These are phyloP conservation scores for Drosophila pandora DNA, from an alignment of 1,140 invertebrate species.

Conservation along the genomic window DNA sequence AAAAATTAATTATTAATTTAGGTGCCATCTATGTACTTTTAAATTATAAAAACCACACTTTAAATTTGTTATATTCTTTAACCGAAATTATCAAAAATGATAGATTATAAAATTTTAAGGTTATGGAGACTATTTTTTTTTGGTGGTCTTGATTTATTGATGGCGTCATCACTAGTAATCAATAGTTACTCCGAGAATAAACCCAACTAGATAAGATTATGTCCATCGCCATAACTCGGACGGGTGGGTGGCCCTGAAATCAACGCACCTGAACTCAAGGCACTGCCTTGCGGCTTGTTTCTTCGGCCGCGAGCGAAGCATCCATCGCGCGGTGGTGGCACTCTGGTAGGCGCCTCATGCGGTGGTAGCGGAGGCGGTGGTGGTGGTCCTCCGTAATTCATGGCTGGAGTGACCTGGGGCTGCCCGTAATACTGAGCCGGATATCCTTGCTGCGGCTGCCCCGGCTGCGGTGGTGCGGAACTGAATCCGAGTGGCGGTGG, in stretches of 20 bases:
- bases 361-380: constrained; percentile 2
- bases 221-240: constrained; percentile 3
- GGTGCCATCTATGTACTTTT: no score
- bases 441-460: constrained; percentile 20
- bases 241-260: constrained; percentile 6
- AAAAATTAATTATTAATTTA: not conserved
- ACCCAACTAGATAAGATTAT: constrained; percentile 34
- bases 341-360: constrained; percentile 2
- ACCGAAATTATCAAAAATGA: not conserved
- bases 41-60: no score
- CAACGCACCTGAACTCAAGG: constrained; percentile 43
- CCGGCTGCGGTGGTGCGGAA: constrained; percentile 9
- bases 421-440: constrained; percentile 27
- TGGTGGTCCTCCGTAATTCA: constrained; percentile 25
- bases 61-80: not conserved
- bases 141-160: not conserved
- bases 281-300: constrained; percentile 62
- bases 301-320: constrained; percentile 29
- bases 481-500: constrained; percentile 10
- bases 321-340: constrained; percentile 24
- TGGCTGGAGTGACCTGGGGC: constrained; percentile 20
- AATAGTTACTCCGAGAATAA: constrained; percentile 2
- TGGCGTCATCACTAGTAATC: constrained; percentile 23
- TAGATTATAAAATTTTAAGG: not conserved
- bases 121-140: not conserved